Evolutionary conservation across 1,140 invertebrate species (phyloP).

Genomic region (Adoxophyes honmai): DNA sequence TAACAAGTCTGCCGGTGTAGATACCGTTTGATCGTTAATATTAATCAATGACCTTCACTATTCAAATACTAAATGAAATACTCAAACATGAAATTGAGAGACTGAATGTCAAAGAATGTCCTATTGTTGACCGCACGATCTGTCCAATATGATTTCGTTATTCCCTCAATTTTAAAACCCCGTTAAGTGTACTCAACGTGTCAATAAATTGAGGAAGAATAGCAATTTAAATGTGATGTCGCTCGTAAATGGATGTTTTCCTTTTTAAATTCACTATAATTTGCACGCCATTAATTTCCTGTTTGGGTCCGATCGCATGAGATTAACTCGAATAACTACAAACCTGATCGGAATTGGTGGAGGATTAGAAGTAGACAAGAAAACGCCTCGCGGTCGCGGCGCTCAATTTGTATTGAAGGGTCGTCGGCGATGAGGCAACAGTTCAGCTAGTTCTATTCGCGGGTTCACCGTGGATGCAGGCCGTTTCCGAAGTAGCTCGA

Average conservation of each 20-base stretch:
- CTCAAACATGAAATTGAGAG: constrained; percentile 50
- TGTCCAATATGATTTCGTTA: constrained; percentile 14
- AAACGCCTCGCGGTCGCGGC: constrained; percentile 11
- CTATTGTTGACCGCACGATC: neutral
- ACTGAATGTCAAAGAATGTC: constrained; percentile 13
- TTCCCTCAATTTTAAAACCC: no score
- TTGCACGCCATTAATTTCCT: constrained; percentile 47
- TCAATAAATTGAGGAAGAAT: no score
- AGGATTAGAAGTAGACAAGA: neutral
- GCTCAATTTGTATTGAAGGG: constrained; percentile 6
- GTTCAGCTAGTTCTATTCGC: no score
- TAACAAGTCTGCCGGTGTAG: neutral
- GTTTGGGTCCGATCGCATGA: constrained; percentile 54
- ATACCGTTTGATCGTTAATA: neutral
- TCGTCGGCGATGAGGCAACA: constrained; percentile 5
- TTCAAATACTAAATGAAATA: constrained; percentile 23
- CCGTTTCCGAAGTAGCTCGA: no score
- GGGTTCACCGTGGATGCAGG: no score
- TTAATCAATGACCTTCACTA: neutral
- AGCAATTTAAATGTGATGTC: constrained; percentile 9
- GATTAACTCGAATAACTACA: constrained; percentile 21
- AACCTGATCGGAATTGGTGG: constrained; percentile 3
- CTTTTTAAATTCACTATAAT: constrained; percentile 26
- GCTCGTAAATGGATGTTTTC: constrained; percentile 20
- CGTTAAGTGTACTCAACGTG: no score